Evolutionary conservation across 2,113 vertebrate genomes (phyloP).

Genomic region (Sapayoa aenigma): DNA sequence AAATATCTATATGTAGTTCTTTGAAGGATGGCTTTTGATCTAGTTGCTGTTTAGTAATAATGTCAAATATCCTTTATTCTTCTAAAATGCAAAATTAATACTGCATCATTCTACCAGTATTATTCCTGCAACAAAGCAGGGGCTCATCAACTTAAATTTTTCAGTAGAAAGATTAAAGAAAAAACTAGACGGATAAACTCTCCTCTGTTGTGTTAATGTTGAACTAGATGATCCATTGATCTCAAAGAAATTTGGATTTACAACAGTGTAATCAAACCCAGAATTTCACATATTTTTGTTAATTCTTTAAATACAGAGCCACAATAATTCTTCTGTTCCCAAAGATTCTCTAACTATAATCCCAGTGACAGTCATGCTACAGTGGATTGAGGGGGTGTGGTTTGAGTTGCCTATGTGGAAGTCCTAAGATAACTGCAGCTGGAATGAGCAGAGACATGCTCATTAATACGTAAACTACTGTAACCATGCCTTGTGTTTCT

Average conservation of each 20-base stretch:
- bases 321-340: neutral
- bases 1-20: neutral
- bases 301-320: neutral
- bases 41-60: neutral
- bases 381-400: neutral
- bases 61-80: neutral
- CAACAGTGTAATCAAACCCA: neutral
- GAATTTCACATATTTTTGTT: neutral
- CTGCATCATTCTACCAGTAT: neutral
- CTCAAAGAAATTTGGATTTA: conserved; percentile 7
- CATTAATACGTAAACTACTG: neutral
- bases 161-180: neutral
- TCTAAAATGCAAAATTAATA: neutral
- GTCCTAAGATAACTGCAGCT: neutral
- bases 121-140: neutral
- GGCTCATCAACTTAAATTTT: conserved; percentile 8
- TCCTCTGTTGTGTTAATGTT: neutral
- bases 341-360: neutral
- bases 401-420: neutral
- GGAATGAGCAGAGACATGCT: neutral
- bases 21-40: neutral
- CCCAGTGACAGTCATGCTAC: neutral
- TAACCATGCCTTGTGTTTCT: neutral
- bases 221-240: neutral
- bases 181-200: neutral